Percentiles rank a stretch among this genome's conserved stretches.
Conservation (phyloP, 1,140 invertebrate genomes). For the Cylas formicarius region DNA sequence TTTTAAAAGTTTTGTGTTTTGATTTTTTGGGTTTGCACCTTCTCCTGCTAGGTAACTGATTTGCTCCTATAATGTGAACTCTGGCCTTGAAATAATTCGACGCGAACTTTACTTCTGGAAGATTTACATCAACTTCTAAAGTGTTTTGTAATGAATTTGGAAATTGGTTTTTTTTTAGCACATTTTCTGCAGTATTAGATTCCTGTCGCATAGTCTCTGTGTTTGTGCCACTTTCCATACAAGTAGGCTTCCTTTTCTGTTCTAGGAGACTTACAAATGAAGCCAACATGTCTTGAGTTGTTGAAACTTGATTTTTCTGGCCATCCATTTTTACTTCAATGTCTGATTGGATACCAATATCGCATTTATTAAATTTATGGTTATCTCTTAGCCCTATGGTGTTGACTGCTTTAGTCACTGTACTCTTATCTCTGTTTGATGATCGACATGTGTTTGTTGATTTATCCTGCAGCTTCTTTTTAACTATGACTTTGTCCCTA, state of each 20-base stretch:
- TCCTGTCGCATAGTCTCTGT: too few relatives aligned
- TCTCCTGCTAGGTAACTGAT: constrained; percentile 49
- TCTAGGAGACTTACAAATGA: constrained; percentile 24
- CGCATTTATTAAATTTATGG: constrained; percentile 11
- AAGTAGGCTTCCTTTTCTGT: constrained; percentile 8
- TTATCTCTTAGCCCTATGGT: background rate
- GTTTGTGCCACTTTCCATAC: constrained; percentile 23
- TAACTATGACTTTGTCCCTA: constrained; percentile 7
- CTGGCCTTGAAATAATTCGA: constrained; percentile 44
- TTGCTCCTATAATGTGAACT: constrained; percentile 50
- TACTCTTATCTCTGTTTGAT: too few relatives aligned
- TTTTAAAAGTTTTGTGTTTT: constrained; percentile 27
- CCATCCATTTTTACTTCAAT: constrained; percentile 12
- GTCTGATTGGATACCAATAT: constrained; percentile 23
- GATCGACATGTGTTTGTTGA: background rate
- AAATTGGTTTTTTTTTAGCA: constrained; percentile 41
- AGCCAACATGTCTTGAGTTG: constrained; percentile 17
- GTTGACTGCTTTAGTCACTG: too few relatives aligned
- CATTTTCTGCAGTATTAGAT: too few relatives aligned
- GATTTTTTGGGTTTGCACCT: constrained; percentile 31
- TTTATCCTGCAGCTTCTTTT: background rate
- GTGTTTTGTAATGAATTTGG: constrained; percentile 44
- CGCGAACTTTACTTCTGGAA: too few relatives aligned
- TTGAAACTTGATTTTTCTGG: constrained; percentile 1
- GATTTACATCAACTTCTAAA: constrained; percentile 23